phyloP scores from a whole-genome alignment of 2,888 invertebrate species.

The Pyrrhia umbra region DNA sequence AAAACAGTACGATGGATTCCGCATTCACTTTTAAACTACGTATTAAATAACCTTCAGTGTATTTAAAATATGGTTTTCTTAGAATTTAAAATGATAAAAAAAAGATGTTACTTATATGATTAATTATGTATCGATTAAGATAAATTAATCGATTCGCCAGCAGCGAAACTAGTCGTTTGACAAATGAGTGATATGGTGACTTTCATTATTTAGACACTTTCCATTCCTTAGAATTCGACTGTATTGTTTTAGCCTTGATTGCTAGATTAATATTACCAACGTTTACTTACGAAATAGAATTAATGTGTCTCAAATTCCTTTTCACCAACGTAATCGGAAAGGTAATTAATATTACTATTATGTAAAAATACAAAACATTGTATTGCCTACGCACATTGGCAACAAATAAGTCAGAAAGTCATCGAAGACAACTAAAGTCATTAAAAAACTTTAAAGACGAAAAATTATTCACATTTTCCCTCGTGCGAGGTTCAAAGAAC shows the following conservation, averaged over 20 bases:
- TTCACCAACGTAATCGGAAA: constrained; percentile 7
- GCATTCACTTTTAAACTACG: constrained; percentile 3
- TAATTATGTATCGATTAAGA: constrained; percentile 40
- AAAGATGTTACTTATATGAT: constrained; percentile 12
- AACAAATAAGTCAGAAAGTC: constrained; percentile 8
- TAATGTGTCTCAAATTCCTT: constrained; percentile 19
- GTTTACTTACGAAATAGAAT: constrained; percentile 41
- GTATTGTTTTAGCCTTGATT: constrained; percentile 43
- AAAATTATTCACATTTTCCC: constrained; percentile 11
- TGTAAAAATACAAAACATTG: constrained; percentile 21
- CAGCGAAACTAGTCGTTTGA: constrained; percentile 20
- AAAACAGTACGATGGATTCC: constrained; percentile 13
- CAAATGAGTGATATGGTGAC: constrained; percentile 45
- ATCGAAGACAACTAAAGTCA: constrained; percentile 7
- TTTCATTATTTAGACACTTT: constrained; percentile 51
- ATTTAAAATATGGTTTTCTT: constrained; percentile 18
- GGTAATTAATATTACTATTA: constrained; percentile 10
- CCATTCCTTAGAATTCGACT: constrained; percentile 39
- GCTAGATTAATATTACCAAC: constrained; percentile 36
- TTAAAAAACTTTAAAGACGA: constrained; percentile 15
- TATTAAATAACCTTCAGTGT: constrained; percentile 8
- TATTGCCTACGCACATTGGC: not conserved
- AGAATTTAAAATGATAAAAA: constrained; percentile 3
- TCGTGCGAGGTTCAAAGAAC: constrained; percentile 51
- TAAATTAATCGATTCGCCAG: constrained; percentile 40